Evolutionary conservation across 2,113 vertebrate genomes (phyloP).

Genomic region (Chloropsis cyanopogon): DNA sequence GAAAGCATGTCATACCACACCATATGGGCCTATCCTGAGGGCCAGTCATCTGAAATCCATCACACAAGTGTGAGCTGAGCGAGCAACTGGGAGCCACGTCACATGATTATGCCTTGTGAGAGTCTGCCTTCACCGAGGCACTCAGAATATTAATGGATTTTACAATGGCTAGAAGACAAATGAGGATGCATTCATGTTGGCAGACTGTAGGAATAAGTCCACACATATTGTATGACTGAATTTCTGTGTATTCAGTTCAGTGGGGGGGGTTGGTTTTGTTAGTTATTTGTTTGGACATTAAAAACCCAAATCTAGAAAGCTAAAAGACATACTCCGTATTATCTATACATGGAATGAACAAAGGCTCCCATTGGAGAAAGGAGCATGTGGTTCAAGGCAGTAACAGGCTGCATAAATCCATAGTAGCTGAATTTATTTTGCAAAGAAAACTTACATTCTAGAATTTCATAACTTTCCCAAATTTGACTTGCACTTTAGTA

Average conservation of each 20-base stretch:
- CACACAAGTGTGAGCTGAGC: neutral
- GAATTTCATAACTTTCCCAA: neutral
- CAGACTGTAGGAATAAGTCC: neutral
- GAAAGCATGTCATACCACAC: neutral
- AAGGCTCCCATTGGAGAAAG: neutral
- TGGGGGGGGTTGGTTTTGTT: neutral
- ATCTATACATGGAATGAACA: neutral
- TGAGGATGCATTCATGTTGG: neutral
- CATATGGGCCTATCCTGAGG: constrained; percentile 34
- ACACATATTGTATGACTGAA: neutral
- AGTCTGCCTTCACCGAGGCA: neutral
- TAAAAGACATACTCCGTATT: neutral
- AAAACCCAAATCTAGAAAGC: neutral
- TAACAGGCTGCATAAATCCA: neutral
- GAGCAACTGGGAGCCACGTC: neutral
- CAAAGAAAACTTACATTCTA: neutral
- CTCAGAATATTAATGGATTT: constrained; percentile 6
- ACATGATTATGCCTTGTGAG: neutral
- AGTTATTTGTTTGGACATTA: neutral
- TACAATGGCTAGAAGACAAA: neutral
- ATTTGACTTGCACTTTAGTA: neutral
- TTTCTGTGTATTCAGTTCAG: neutral
- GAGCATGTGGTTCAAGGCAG: neutral
- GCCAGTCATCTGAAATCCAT: constrained; percentile 10
- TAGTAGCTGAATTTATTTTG: neutral